Evolutionary conservation across 2,113 vertebrate genomes (phyloP).

Genomic region (Henicopernis longicauda): DNA sequence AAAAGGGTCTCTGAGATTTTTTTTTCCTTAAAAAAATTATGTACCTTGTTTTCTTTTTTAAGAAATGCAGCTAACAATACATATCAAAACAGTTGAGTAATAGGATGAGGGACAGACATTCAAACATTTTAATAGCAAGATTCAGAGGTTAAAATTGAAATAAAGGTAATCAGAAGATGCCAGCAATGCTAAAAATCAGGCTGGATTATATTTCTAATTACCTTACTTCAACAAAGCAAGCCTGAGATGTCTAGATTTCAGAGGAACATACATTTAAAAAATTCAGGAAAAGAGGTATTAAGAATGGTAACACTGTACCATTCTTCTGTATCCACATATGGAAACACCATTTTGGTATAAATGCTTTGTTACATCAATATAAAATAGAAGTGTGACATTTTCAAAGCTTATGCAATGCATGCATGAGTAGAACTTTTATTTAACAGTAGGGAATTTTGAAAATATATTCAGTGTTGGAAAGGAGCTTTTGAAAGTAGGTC

Average conservation of each 20-base stretch:
- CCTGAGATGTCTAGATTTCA: not conserved
- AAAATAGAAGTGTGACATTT: not conserved
- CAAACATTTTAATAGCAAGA: not conserved
- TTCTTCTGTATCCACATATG: not conserved
- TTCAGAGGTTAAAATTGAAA: not conserved
- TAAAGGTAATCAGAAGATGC: not conserved
- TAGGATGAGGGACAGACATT: not conserved
- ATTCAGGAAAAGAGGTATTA: not conserved
- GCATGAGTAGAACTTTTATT: not conserved
- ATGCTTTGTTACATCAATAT: not conserved
- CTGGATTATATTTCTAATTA: not conserved
- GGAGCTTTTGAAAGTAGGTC: not conserved
- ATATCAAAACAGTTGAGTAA: not conserved
- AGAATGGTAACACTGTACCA: not conserved
- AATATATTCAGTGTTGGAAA: not conserved
- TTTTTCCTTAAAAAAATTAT: too few species aligned
- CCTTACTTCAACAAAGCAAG: not conserved
- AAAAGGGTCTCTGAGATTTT: not conserved
- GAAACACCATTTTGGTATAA: not conserved
- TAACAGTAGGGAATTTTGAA: not conserved
- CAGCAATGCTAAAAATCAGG: not conserved
- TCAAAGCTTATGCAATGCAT: not conserved
- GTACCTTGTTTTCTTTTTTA: not conserved
- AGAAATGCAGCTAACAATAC: not conserved
- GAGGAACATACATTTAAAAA: not conserved